Percentiles rank a stretch among this genome's conserved stretches.
These are phyloP conservation scores for Novumbra hubbsi DNA, from an alignment of 2,797 vertebrate species.

Conservation along the genomic window DNA sequence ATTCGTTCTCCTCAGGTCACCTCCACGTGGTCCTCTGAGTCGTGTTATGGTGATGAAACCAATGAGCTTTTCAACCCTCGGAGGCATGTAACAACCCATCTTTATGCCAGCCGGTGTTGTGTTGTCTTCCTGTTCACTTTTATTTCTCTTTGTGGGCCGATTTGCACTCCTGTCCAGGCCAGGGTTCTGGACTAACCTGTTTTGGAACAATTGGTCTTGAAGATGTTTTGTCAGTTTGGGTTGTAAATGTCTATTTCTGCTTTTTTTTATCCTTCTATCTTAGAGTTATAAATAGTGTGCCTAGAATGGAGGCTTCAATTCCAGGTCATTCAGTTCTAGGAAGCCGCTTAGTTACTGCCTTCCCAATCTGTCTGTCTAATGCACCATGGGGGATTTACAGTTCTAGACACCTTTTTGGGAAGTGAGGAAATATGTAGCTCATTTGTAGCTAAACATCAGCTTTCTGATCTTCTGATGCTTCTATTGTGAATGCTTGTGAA, in stretches of 20 bases:
- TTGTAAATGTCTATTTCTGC: background rate
- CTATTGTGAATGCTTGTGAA: background rate
- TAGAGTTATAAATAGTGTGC: too few relatives aligned
- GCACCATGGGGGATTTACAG: background rate
- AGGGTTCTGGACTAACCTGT: background rate
- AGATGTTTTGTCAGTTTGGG: background rate
- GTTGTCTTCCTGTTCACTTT: background rate
- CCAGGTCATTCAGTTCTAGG: too few relatives aligned
- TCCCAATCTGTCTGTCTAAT: too few relatives aligned
- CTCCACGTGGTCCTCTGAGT: background rate
- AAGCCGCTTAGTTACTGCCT: too few relatives aligned
- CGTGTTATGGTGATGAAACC: background rate
- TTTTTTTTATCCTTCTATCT: background rate
- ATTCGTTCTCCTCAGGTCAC: background rate
- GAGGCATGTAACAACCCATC: background rate
- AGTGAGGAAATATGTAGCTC: background rate
- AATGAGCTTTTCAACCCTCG: background rate
- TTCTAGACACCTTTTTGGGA: background rate
- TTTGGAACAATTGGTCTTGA: background rate
- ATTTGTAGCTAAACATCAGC: background rate
- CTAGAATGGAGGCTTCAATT: too few relatives aligned
- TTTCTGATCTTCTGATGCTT: background rate
- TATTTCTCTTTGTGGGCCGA: background rate
- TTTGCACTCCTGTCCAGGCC: background rate
- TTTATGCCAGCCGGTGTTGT: background rate